phyloP scores from a whole-genome alignment of 2,797 vertebrate genomes.

The Sebastes minor region DNA sequence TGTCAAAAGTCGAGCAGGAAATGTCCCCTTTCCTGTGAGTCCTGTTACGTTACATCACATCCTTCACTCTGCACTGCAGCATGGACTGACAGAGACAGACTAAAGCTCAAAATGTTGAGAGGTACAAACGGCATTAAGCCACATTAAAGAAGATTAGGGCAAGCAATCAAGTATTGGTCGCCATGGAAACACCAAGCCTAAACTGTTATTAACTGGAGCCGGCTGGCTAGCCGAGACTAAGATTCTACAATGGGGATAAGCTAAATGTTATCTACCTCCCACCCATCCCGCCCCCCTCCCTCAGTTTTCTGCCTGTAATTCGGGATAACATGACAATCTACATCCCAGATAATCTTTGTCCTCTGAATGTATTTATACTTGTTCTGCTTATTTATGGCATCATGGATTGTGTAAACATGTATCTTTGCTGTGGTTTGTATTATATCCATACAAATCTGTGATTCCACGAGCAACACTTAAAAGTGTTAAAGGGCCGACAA shows the following conservation, averaged over 20 bases:
- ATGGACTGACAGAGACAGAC: neutral
- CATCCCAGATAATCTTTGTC: constrained; percentile 74
- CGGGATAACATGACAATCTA: constrained; percentile 66
- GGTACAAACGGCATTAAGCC: constrained; percentile 75
- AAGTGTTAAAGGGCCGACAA: neutral
- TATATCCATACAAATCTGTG: neutral
- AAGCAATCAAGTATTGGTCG: constrained; percentile 81
- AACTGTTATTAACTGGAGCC: constrained; percentile 78
- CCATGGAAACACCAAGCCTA: constrained; percentile 76
- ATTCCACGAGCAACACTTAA: neutral
- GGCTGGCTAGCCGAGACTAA: constrained; percentile 62
- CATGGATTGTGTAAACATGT: neutral
- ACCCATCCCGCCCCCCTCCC: constrained; percentile 2
- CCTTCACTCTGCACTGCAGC: constrained; percentile 3
- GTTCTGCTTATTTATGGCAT: constrained; percentile 62
- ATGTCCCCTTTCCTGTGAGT: constrained; percentile 5
- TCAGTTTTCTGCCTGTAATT: constrained; percentile 66
- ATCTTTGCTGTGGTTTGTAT: neutral
- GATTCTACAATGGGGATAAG: constrained; percentile 69
- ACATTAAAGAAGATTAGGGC: constrained; percentile 83
- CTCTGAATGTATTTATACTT: constrained; percentile 68
- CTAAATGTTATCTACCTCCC: constrained; percentile 61
- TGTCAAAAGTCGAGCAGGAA: constrained; percentile 35
- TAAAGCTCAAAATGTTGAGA: constrained; percentile 41
- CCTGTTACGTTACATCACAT: constrained; percentile 4